Conservation (phyloP, 2,888 invertebrate genomes). For the Dastarcus helophoroides region DNA sequence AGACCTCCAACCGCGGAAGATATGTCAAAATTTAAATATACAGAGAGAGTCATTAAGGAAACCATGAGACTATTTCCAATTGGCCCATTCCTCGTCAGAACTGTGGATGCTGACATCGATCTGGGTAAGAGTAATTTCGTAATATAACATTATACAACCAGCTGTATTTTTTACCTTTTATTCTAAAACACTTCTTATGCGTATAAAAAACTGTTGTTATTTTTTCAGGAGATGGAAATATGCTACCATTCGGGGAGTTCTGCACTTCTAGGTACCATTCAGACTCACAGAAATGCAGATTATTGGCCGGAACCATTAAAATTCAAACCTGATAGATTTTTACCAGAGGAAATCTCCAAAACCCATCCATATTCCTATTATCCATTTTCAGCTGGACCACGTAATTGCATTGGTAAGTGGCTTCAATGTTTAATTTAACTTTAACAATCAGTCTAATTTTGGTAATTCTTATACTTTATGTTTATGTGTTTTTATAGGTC, state of each 20-base stretch:
- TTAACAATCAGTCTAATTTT: neutral
- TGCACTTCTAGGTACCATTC: conserved; percentile 35
- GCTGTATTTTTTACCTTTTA: too few relatives aligned
- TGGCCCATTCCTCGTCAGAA: too few relatives aligned
- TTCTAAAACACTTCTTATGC: too few relatives aligned
- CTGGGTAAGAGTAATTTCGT: too few relatives aligned
- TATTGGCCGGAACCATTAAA: conserved; percentile 43
- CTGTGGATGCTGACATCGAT: too few relatives aligned
- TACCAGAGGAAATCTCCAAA: conserved; percentile 35
- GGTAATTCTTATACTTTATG: neutral
- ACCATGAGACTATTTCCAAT: too few relatives aligned
- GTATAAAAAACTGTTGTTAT: too few relatives aligned
- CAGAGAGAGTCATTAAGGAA: too few relatives aligned
- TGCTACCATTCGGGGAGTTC: conserved; percentile 39
- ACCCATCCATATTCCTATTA: conserved; percentile 39
- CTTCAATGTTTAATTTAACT: neutral
- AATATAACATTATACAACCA: too few relatives aligned
- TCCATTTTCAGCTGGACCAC: conserved; percentile 37
- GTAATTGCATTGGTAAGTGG: conserved; percentile 39
- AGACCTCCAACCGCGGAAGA: too few relatives aligned
- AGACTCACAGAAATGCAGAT: conserved; percentile 39
- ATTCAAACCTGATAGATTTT: conserved; percentile 46
- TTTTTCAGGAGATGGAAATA: conserved; percentile 38
- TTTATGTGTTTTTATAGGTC: conserved; percentile 20
- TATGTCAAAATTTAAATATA: too few relatives aligned